Evolutionary conservation across 1,140 invertebrate genomes (phyloP), one percentile per base, ranked within the genome.

Genomic region (Zelostemma sp.): DNA sequence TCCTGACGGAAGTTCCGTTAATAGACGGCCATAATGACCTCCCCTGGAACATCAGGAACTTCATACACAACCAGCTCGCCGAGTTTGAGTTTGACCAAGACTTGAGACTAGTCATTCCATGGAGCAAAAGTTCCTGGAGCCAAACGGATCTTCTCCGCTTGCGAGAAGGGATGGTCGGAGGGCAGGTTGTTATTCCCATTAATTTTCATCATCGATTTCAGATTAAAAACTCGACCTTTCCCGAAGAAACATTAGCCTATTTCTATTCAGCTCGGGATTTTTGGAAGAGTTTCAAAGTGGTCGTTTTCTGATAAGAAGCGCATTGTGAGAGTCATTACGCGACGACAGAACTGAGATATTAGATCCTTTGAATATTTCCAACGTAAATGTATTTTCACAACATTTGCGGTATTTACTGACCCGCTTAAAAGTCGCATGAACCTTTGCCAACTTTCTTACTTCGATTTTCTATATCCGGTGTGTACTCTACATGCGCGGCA

Each of bases 41-140:
- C 19, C 91, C 93, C 0, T 94, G 93, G 92, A 94, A 94, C 78
- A 92, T 94, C 49, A 82, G 92, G 57, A 92, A 92, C 80, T 93
- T 93, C 67, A 87, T 93, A 4, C 91, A 92, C 73, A 93, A 92
- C 77, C 90, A 92, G 77, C 87, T 93, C 61, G 88, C 89, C 62
- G 89, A 92, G 47, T 92, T 93, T 68, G 88, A 91, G 35, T 89
- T 93, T 78, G 89, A 90, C 70, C 89, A 88, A 47, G 91, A 93
- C 72, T 82, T 93, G 21, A 88, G 89, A 1, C 81, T 89, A 35
- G 85, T 92, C 48, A 87, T 88, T 15, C 92, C 92, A 0, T 94
- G 92, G 92, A 91, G 91, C 4, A 89, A 89, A 56, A 92, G 91
- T 72, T 89, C 89, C 54, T 93, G 92, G 33, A 93, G 92, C 3